These are phyloP conservation scores for Varroa destructor DNA, from an alignment of 1,140 invertebrate species.

Conservation along the genomic window DNA sequence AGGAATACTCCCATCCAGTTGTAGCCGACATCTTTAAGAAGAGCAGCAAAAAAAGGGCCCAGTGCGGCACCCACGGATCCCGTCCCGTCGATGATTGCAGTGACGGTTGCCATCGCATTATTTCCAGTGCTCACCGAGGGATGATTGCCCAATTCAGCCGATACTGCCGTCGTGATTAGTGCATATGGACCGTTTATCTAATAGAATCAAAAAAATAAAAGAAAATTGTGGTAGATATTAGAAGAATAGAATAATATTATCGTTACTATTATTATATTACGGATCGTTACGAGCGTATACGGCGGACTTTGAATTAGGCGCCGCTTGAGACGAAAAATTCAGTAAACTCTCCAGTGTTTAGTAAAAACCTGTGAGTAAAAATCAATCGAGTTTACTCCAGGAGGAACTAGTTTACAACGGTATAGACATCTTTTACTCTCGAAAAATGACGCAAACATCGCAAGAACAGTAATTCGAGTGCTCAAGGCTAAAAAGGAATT, in stretches of 20 bases:
- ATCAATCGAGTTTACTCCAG: no score
- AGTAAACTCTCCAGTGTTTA: no score
- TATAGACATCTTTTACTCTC: no score
- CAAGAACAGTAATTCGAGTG: no score
- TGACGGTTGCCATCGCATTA: constrained; percentile 82
- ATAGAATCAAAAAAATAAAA: constrained; percentile 28
- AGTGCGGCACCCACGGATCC: constrained; percentile 84
- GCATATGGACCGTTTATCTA: constrained; percentile 89
- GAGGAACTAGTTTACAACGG: no score
- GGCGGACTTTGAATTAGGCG: no score
- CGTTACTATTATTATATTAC: constrained; percentile 29
- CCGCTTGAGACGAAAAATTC: no score
- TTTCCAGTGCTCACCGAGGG: constrained; percentile 64
- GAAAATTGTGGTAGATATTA: constrained; percentile 62
- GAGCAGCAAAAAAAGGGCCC: constrained; percentile 74
- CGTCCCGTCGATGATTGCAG: constrained; percentile 90
- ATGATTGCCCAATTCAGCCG: constrained; percentile 82
- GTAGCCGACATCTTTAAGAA: constrained; percentile 48
- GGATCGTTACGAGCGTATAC: constrained; percentile 15
- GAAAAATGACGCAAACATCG: no score
- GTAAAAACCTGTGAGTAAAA: no score
- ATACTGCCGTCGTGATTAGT: constrained; percentile 87
- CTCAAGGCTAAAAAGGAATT: no score
- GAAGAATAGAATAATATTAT: constrained; percentile 37
- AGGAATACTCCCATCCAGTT: constrained; percentile 80